Evolutionary conservation across 2,797 vertebrate species (phyloP).

Genomic region (Psittacula derbiana): DNA sequence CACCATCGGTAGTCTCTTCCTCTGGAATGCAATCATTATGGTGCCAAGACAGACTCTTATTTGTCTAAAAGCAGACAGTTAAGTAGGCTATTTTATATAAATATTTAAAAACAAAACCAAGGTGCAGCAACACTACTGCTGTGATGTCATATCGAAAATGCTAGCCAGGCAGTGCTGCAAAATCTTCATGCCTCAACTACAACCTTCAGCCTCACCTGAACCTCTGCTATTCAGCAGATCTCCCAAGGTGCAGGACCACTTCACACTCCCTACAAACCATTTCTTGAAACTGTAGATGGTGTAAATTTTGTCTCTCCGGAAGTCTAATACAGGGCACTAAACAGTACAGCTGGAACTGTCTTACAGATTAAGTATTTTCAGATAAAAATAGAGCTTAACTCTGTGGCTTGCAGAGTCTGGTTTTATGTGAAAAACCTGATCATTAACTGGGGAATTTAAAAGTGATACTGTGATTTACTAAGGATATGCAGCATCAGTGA

Average conservation of each 20-base stretch:
- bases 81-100: neutral
- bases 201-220: neutral
- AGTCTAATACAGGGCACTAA: neutral
- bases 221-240: neutral
- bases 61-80: neutral
- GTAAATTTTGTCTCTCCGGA: neutral
- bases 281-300: rapidly evolving
- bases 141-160: neutral
- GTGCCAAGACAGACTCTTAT: neutral
- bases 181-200: neutral
- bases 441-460: neutral
- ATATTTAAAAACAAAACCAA: neutral
- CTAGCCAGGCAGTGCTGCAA: neutral
- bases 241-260: neutral
- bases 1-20: neutral
- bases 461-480: neutral
- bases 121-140: neutral
- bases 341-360: neutral
- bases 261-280: neutral
- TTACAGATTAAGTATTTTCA: neutral
- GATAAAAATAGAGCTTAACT: neutral
- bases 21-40: neutral
- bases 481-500: neutral
- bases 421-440: neutral
- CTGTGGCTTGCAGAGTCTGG: neutral